Base-by-base conservation (phyloP, 2,888 invertebrate species). In the Harmothoe impar region DNA sequence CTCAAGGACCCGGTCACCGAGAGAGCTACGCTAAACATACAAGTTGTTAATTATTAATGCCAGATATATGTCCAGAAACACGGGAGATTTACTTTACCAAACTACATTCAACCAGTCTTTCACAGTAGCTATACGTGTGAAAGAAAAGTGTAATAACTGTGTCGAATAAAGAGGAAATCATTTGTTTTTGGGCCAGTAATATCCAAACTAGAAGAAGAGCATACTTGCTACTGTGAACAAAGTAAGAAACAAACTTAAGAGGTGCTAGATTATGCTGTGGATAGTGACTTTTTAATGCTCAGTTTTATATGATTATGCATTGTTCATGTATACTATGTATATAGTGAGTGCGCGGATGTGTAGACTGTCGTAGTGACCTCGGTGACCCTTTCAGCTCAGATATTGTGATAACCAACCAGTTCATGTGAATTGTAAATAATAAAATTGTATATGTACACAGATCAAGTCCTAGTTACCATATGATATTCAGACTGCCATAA, bases 361-460 rank as follows among this genome's bases (percentile, higher is more conserved):
- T 62, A 62, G 62, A 62, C 20, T 15, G 3, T 77, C 25, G 77
- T 20, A 35, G 43, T 81, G 43, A 33, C 43, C 81, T 81, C 81
- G 81, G 81, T 81, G 81, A 81, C 33, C n/a, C n/a, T 81, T 81
- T 81, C n/a, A 81, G 81, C 35, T 81, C 81, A 81, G 81, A 33
- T 81, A 81, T 81, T 81, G 81, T 81, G 81, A 81, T 81, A 81
- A 20, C 35, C 3, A 23, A 43, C 43, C 43, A 23, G 43, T 81
- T 81, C 31, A 77, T 43, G 43, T 81, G 81, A 81, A 81, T 10
- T 81, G 81, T 81, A 81, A 81, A 81, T 81, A 81, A 81, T 43
- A 43, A 43, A n/a, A 81, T 43, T 81, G 35, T 81, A 81, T 20
- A 81, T 43, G 43, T 81, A 43, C 43, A 43, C 43, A 43, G 43